Base-by-base conservation (phyloP, 2,113 vertebrate species). In the Odontesthes bonariensis region DNA sequence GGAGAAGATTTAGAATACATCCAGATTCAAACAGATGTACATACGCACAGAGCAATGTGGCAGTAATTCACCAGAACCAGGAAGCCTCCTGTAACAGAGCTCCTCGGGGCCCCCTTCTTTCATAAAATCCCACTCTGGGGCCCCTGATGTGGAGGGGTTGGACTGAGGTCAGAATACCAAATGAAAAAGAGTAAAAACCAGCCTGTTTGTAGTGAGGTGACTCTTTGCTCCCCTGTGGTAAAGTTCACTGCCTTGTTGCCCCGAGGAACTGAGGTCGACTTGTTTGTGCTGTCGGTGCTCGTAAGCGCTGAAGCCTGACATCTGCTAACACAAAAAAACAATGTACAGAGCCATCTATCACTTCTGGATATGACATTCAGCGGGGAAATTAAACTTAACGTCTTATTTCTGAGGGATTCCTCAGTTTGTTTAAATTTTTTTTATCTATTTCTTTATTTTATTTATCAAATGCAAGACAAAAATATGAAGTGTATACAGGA, bases 31-130 rank as follows among this genome's bases (percentile, higher is more conserved):
- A 64, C 59, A 58, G 62, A 72, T 77, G 67, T 80, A 75, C 78
- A 86, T 64, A 33, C 52, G 0, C 14, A 8, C 49, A 0, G 13
- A 63, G 79, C 76, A 88, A 83, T 86, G 66, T 88, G 86, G 86
- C 88, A 89, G 63, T 89, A 91, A 88, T 91, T 91, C 88, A 88
- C 68, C 10, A 20, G 57, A 75, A 83, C 80, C 82, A 84, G 74
- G 78, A 88, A 86, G 83, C 69, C 40, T 72, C 62, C 40, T 68
- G 79, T 79, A 84, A 83, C 81, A 31, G 63, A 73, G 81, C 73
- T 89, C 88, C 88, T 82, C 73, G 0, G 82, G 90, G 87, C 80
- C 83, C 83, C 85, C 70, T 53, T 80, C 61, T 51, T 83, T 86
- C 81, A 87, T 74, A 58, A 46, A 82, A 84, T 86, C 81, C 85